A percentile compares a stretch with the other conserved stretches of the same genome.
Evolutionary conservation across 2,888 invertebrate species (phyloP).

Genomic region (Drosophila niveifrons): DNA sequence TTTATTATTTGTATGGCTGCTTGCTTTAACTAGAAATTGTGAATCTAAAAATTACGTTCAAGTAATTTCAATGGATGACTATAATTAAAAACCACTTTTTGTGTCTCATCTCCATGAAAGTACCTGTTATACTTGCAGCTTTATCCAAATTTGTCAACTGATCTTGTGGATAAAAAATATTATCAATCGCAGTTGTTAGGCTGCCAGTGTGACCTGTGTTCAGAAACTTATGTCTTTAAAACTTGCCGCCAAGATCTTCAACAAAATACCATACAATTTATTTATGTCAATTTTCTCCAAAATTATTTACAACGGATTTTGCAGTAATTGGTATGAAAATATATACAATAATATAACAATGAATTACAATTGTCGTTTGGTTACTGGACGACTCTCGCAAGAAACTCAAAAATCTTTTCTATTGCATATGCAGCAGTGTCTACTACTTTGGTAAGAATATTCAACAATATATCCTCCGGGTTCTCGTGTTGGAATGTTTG

Average conservation of each 20-base stretch:
- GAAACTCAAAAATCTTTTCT: slow-evolving; percentile 5
- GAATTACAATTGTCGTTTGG: neutral
- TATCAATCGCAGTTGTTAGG: slow-evolving; percentile 11
- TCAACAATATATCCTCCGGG: slow-evolving; percentile 16
- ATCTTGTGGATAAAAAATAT: slow-evolving; percentile 1
- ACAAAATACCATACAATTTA: slow-evolving; percentile 14
- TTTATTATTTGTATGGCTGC: slow-evolving; percentile 44
- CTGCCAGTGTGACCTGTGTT: slow-evolving; percentile 41
- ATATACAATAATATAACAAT: neutral
- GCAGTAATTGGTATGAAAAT: neutral
- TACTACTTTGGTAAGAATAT: neutral
- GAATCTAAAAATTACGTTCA: neutral
- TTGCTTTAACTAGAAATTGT: slow-evolving; percentile 40
- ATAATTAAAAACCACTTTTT: neutral
- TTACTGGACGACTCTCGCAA: neutral
- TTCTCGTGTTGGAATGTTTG: slow-evolving; percentile 13
- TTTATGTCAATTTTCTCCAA: slow-evolving; percentile 5
- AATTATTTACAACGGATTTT: neutral
- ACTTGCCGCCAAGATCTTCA: neutral
- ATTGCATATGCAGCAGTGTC: slow-evolving; percentile 14
- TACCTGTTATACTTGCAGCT: neutral
- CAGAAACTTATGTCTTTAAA: neutral
- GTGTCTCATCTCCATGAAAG: neutral
- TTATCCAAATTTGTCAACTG: slow-evolving; percentile 9
- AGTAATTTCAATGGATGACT: neutral